These are phyloP conservation scores for Microtus richardsoni DNA, from an alignment of 2,113 vertebrate genomes.

Conservation along the genomic window DNA sequence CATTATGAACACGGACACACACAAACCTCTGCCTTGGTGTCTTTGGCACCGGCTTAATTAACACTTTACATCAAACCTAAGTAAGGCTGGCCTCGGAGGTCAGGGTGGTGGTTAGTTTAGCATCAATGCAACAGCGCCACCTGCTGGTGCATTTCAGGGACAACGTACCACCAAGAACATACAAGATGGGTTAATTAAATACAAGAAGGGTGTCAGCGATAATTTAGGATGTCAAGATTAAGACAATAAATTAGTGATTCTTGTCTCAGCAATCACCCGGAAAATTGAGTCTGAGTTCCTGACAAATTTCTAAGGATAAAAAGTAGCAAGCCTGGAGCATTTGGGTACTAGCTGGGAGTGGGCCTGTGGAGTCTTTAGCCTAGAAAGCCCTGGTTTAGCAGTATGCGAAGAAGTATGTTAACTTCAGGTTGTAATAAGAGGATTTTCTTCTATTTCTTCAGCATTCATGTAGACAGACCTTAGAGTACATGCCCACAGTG, in stretches of 20 bases:
- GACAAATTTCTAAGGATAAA: background rate
- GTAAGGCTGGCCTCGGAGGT: background rate
- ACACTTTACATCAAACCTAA: slow-evolving; percentile 14
- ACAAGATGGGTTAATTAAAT: slow-evolving; percentile 3
- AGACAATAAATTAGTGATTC: background rate
- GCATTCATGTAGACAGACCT: background rate
- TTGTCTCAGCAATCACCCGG: slow-evolving; percentile 12
- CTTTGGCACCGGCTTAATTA: slow-evolving; percentile 5
- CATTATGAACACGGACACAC: background rate
- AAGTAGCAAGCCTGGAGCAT: background rate
- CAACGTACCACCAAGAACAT: background rate
- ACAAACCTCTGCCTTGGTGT: background rate
- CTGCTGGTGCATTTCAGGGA: slow-evolving; percentile 70
- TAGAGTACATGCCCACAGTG: background rate
- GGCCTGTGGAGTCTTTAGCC: background rate
- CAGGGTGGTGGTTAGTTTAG: slow-evolving; percentile 18
- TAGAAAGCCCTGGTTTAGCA: background rate
- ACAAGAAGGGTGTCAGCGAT: slow-evolving; percentile 15
- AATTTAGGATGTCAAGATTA: slow-evolving; percentile 33
- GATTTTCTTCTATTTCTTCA: background rate
- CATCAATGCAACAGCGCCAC: slow-evolving; percentile 78
- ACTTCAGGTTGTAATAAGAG: background rate
- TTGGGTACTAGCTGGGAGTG: background rate
- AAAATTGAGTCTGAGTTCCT: slow-evolving; percentile 2
- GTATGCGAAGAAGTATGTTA: background rate